These are phyloP conservation scores for Phataginus tetradactyla DNA, from an alignment of 2,797 vertebrate species.

Conservation along the genomic window DNA sequence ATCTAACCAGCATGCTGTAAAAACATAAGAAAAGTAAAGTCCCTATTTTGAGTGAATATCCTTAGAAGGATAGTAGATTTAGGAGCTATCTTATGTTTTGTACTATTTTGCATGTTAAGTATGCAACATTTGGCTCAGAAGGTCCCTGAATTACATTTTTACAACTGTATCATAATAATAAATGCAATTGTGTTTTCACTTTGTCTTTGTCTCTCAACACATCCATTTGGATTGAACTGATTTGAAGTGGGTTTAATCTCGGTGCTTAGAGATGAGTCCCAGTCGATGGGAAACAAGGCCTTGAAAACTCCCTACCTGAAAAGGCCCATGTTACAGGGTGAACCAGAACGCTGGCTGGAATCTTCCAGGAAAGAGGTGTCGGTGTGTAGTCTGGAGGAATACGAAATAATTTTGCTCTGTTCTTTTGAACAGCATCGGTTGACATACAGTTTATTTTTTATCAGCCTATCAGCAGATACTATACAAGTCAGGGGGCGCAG, in stretches of 20 bases:
- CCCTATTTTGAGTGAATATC: neutral
- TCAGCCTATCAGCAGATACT: neutral
- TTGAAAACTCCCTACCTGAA: neutral
- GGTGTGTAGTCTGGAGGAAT: neutral
- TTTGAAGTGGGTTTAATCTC: neutral
- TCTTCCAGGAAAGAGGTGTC: neutral
- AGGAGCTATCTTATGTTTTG: neutral
- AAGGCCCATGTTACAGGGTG: neutral
- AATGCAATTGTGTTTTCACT: rapidly evolving
- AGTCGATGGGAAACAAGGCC: neutral
- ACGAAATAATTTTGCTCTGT: neutral
- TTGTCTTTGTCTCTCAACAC: neutral
- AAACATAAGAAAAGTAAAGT: neutral
- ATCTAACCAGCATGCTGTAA: neutral
- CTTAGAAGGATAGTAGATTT: neutral
- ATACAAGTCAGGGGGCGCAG: neutral
- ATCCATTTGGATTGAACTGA: neutral
- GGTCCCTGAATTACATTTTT: neutral
- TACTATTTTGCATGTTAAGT: neutral
- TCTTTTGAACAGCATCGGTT: neutral
- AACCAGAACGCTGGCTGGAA: neutral
- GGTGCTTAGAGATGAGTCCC: neutral
- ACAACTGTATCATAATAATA: neutral
- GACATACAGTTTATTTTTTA: neutral
- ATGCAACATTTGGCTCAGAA: neutral